These are phyloP conservation scores for Tetramorium alpestre DNA, from an alignment of 1,140 invertebrate genomes.

Conservation along the genomic window DNA sequence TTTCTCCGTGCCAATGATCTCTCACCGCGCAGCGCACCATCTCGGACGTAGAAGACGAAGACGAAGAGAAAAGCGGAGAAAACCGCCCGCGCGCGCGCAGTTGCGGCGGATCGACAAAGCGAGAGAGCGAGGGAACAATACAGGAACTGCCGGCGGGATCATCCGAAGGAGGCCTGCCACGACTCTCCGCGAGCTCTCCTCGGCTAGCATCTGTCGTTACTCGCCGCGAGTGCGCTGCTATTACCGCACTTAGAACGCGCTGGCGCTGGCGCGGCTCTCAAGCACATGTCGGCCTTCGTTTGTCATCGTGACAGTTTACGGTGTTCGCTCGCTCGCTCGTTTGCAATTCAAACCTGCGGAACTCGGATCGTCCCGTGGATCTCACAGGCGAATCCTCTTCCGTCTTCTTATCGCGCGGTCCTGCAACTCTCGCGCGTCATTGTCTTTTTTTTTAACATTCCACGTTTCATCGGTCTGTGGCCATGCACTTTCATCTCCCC, in stretches of 20 bases:
- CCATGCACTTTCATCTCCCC: conserved; percentile 21
- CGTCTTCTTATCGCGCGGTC: conserved; percentile 32
- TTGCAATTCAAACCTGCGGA: conserved; percentile 11
- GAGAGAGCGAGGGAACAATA: conserved; percentile 62
- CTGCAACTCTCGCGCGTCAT: conserved; percentile 20
- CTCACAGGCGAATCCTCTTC: conserved; percentile 21
- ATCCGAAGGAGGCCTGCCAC: conserved; percentile 52
- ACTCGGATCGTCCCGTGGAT: conserved; percentile 10
- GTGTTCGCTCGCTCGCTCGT: conserved; percentile 46
- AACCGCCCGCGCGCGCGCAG: conserved; percentile 9
- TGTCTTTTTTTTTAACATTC: background rate
- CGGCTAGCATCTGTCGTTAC: conserved; percentile 81
- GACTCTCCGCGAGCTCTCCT: conserved; percentile 48
- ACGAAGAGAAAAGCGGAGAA: conserved; percentile 47
- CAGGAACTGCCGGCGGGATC: conserved; percentile 74
- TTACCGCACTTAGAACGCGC: conserved; percentile 57
- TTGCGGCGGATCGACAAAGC: background rate
- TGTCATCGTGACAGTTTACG: conserved; percentile 65
- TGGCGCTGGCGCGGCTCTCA: conserved; percentile 72
- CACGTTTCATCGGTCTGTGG: background rate
- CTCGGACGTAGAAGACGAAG: conserved; percentile 22
- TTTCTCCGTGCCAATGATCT: conserved; percentile 54
- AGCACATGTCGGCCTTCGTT: conserved; percentile 76
- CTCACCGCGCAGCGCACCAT: background rate
- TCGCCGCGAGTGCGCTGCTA: conserved; percentile 65